Percentiles rank a stretch among this genome's conserved stretches.
Evolutionary conservation across 1,140 invertebrate species (phyloP).

Genomic region (Nylanderia fulva): DNA sequence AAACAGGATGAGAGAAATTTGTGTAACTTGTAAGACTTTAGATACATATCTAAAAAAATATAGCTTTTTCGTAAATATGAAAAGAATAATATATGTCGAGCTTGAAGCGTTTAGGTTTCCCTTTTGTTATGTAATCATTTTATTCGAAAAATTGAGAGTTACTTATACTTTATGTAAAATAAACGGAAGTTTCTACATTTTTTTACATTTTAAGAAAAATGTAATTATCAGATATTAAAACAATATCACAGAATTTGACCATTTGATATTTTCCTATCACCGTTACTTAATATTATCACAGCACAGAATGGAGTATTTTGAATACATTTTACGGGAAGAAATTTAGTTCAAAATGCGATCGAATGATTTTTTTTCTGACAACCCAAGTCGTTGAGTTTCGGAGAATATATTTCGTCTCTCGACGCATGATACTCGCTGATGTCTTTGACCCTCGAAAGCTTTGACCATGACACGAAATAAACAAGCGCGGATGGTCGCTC

Average conservation of each 20-base stretch:
- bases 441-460: conserved; percentile 72
- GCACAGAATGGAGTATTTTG: neutral
- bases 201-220: neutral
- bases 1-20: no score
- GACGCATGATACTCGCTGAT: conserved; percentile 39
- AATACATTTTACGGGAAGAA: neutral
- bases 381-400: neutral
- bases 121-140: no score
- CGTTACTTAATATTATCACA: neutral
- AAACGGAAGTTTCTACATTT: no score
- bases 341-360: neutral
- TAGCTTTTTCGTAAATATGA: no score
- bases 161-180: no score
- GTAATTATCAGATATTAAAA: neutral
- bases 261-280: neutral
- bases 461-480: conserved; percentile 73
- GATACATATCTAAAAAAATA: no score
- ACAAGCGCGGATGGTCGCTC: conserved; percentile 62
- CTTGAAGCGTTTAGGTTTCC: no score
- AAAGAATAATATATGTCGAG: no score
- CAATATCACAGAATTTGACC: neutral
- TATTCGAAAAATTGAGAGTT: no score
- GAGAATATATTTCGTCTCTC: neutral
- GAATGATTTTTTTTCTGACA: neutral
- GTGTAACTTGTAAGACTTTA: no score